Evolutionary conservation across 2,888 invertebrate genomes (phyloP).

Genomic region (Pantelozetes paolii): DNA sequence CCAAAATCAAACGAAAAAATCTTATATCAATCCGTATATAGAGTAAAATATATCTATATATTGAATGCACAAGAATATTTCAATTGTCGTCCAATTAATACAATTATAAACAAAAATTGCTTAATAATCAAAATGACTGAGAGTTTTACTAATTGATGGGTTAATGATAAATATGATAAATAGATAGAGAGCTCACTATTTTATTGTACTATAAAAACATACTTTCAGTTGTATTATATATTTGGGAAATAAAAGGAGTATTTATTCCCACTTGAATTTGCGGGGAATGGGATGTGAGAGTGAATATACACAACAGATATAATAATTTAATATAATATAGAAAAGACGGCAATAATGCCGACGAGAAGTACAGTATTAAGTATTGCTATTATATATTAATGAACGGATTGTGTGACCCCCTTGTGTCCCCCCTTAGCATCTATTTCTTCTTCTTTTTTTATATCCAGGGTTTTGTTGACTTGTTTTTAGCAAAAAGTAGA

Average conservation of each 20-base stretch:
- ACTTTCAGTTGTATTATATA: constrained; percentile 36
- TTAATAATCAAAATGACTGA: constrained; percentile 21
- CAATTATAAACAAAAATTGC: constrained; percentile 20
- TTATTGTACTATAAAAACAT: constrained; percentile 38
- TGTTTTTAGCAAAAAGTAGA: background rate
- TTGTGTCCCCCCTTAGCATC: constrained; percentile 10
- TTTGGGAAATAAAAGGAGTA: constrained; percentile 32
- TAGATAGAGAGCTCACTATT: constrained; percentile 33
- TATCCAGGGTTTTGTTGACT: background rate
- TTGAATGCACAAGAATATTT: background rate
- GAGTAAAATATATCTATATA: constrained; percentile 19
- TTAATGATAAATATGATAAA: constrained; percentile 35
- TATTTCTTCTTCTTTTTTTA: background rate
- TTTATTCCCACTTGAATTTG: constrained; percentile 36
- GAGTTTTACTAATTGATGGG: constrained; percentile 31
- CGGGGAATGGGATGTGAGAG: constrained; percentile 34
- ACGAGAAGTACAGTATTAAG: constrained; percentile 28
- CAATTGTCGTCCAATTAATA: constrained; percentile 31
- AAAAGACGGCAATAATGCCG: constrained; percentile 33
- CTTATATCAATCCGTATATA: constrained; percentile 8
- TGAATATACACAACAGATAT: constrained; percentile 24
- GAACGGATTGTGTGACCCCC: constrained; percentile 18
- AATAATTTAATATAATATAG: constrained; percentile 37
- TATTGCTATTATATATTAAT: constrained; percentile 37
- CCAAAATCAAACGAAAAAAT: constrained; percentile 33